Base-by-base conservation (phyloP, 2,888 invertebrate species). In the Eupithecia dodoneata region DNA sequence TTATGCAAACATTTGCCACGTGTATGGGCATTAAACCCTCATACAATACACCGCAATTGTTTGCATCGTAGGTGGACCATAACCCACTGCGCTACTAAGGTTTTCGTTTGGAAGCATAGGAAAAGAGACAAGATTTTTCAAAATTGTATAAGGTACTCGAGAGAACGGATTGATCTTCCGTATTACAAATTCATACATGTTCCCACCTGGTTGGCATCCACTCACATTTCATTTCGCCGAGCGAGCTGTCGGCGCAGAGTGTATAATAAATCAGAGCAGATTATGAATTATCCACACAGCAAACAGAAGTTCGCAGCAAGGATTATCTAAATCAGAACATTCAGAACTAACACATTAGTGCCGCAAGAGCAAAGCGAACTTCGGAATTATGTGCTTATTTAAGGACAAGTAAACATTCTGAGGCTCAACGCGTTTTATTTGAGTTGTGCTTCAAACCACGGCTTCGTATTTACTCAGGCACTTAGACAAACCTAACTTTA, bases 391-490 rank as follows among this genome's bases (percentile, higher is more conserved):
- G 70, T 76, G 71, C 67, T 74, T 76, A 76, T 71, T 66, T 49
- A 49, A 47, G 52, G 76, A 65, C 71, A 69, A 76, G 72, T 74
- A 71, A 71, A 55, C 66, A 67, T 67, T 12, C 71, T 65, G 75
- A 74, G 74, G 69, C 59, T 47, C 72, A 52, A 66, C 45, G 76
- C 71, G 67, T 77, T 77, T 59, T 79, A 55, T 79, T 76, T 77
- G 75, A 72, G 75, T 79, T 73, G 18, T 69, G 67, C 76, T 75
- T 47, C 74, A 77, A 75, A 77, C 75, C 69, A 73, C 73, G 71
- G 73, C 79, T 74, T 67, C 18, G 10, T 76, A 73, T 76, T 76
- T 76, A 73, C 63, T 73, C 55, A 66, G 59, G 42, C 69, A 69
- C 70, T 72, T 76, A 49, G 47, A 13, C 59, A 52, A 69, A 52